Evolutionary conservation across 2,888 invertebrate genomes (phyloP).

Genomic region (Tetragnatha montana): DNA sequence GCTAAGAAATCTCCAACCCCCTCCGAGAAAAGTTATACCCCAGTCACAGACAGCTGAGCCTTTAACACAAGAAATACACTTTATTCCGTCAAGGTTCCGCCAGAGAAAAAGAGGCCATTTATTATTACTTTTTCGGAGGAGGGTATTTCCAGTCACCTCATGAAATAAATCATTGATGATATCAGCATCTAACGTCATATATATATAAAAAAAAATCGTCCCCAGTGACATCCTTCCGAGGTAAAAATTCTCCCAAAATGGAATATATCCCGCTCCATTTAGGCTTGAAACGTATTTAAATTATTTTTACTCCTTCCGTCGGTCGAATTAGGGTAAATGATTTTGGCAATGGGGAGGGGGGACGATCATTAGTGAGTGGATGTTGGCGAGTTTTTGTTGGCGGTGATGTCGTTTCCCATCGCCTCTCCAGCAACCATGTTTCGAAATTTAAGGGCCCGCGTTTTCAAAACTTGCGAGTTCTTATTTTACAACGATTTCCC

Average conservation of each 20-base stretch:
- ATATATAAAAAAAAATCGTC: background rate
- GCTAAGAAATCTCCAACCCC: background rate
- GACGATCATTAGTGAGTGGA: background rate
- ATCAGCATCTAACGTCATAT: background rate
- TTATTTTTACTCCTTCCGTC: background rate
- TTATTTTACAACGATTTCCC: constrained; percentile 60
- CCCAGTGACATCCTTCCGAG: background rate
- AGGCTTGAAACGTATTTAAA: background rate
- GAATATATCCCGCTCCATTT: background rate
- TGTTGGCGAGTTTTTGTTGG: constrained; percentile 27
- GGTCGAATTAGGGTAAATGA: background rate
- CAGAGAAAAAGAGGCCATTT: background rate
- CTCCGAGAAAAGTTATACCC: background rate
- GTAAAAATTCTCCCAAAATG: background rate
- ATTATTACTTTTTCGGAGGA: background rate
- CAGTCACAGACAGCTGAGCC: background rate
- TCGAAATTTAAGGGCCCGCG: constrained; percentile 29
- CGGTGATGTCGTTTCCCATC: background rate
- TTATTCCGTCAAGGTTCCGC: background rate
- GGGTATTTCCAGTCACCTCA: background rate
- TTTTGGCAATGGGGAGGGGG: background rate
- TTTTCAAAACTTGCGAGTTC: constrained; percentile 41
- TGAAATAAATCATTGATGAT: constrained; percentile 1
- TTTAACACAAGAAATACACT: background rate
- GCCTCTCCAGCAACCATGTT: constrained; percentile 13